Conservation (phyloP, 2,888 invertebrate species). For the Drosophila yooni region DNA sequence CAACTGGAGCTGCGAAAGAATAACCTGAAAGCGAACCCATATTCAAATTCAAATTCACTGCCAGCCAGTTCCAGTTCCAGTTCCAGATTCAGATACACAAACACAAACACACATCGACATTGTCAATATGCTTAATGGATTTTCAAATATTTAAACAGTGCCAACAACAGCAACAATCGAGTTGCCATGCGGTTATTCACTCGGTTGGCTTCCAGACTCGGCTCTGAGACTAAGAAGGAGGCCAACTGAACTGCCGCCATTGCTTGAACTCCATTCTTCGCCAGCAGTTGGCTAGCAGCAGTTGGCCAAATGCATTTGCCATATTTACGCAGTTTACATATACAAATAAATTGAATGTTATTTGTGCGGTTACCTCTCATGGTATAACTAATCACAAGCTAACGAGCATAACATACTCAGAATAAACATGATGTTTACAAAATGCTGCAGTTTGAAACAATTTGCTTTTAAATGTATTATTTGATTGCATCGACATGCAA, state of each 20-base stretch:
- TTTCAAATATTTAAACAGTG: conserved; percentile 80
- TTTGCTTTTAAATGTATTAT: background rate
- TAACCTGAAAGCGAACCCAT: conserved; percentile 43
- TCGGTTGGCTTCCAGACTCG: conserved; percentile 8
- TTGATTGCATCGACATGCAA: background rate
- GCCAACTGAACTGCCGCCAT: conserved; percentile 2
- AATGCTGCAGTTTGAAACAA: background rate
- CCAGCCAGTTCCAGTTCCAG: conserved; percentile 8
- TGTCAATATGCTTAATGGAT: conserved; percentile 81
- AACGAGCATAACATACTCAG: background rate
- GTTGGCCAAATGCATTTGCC: conserved; percentile 57
- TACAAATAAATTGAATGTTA: conserved; percentile 64
- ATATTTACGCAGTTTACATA: conserved; percentile 60
- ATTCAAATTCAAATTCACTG: conserved; percentile 48
- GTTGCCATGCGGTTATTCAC: conserved; percentile 38
- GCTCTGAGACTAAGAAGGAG: conserved; percentile 4
- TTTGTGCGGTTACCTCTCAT: conserved; percentile 34
- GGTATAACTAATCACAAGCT: background rate
- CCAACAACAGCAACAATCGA: conserved; percentile 48
- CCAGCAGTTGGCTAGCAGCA: background rate
- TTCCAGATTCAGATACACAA: conserved; percentile 14
- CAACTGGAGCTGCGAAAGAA: conserved; percentile 49
- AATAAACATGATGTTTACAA: background rate
- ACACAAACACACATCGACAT: conserved; percentile 53
- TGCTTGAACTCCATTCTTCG: conserved; percentile 7